Conservation (phyloP, 2,797 vertebrate species). For the Myotis daubentonii region DNA sequence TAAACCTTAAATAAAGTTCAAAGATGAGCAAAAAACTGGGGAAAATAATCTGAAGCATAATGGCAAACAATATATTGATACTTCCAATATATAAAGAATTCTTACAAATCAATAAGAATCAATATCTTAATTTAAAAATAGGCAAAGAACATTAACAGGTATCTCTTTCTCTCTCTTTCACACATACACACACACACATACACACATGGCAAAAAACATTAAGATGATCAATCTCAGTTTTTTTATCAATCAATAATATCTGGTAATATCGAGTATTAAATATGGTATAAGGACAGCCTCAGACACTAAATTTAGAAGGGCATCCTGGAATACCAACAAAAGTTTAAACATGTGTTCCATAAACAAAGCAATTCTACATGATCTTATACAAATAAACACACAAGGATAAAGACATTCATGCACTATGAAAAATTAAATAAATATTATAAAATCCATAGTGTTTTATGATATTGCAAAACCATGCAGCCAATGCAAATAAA, state of each 20-base stretch:
- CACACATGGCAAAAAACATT: neutral
- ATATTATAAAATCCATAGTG: neutral
- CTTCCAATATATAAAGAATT: conserved; percentile 1
- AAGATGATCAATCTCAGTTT: neutral
- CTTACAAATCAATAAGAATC: neutral
- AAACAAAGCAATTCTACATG: conserved; percentile 6
- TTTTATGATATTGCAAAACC: conserved; percentile 41
- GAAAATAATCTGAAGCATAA: conserved; percentile 12
- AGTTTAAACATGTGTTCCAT: neutral
- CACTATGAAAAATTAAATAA: conserved; percentile 30
- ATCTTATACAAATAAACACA: neutral
- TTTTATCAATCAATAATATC: neutral
- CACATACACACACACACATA: neutral
- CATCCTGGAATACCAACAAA: neutral
- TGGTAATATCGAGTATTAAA: neutral
- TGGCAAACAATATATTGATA: neutral
- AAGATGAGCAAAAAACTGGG: neutral
- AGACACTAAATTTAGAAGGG: neutral
- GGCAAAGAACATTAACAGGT: neutral
- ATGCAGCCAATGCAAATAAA: conserved; percentile 8
- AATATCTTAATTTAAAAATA: neutral
- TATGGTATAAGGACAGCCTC: neutral
- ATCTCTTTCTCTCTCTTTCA: neutral
- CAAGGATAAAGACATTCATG: neutral
- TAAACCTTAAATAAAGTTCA: conserved; percentile 10